phyloP scores from a whole-genome alignment of 2,888 invertebrate species.

The Chrysodeixis includens region DNA sequence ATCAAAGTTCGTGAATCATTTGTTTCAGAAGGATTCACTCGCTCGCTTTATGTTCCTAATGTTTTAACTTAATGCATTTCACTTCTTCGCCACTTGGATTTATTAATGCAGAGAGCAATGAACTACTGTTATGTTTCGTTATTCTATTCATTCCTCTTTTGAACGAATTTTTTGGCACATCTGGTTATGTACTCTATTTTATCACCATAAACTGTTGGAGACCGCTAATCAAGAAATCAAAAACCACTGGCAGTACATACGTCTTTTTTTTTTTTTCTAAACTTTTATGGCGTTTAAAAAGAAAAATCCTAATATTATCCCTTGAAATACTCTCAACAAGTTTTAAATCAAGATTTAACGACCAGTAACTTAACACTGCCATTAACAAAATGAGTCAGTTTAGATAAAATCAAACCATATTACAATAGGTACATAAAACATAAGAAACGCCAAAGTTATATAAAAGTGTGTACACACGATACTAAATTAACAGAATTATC shows the following conservation, averaged over 20 bases:
- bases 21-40: conserved; percentile 43
- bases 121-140: neutral
- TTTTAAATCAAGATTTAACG: neutral
- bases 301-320: too few relatives aligned
- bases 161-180: neutral
- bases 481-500: conserved; percentile 29
- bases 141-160: neutral
- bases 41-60: conserved; percentile 26
- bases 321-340: neutral
- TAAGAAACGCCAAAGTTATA: neutral
- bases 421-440: neutral
- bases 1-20: conserved; percentile 59
- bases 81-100: conserved; percentile 1
- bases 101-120: neutral
- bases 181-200: too few relatives aligned
- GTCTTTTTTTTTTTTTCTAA: too few relatives aligned
- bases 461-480: conserved; percentile 11
- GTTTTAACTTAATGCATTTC: conserved; percentile 9
- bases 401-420: conserved; percentile 1
- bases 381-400: neutral
- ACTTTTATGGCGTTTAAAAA: too few relatives aligned
- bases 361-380: neutral
- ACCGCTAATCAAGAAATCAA: too few relatives aligned
- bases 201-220: too few relatives aligned
- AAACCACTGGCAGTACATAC: too few relatives aligned